Evolutionary conservation across 2,797 vertebrate genomes (phyloP).

Genomic region (Cottoperca gobio): DNA sequence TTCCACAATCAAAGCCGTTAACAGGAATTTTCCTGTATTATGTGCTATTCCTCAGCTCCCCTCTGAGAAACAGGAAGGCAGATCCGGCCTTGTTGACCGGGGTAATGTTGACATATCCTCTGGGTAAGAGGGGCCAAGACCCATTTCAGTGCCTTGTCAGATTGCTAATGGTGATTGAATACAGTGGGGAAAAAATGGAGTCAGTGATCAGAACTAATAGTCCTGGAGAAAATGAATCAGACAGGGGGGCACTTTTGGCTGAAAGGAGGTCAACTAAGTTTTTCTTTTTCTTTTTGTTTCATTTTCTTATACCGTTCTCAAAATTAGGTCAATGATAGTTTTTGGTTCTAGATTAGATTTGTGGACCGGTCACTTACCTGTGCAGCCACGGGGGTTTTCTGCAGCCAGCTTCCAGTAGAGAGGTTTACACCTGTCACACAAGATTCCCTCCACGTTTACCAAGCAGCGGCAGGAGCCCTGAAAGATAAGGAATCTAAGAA

Average conservation of each 20-base stretch:
- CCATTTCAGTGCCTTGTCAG: constrained; percentile 54
- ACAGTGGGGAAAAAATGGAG: constrained; percentile 19
- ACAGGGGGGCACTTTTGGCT: not conserved
- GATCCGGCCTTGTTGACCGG: constrained; percentile 60
- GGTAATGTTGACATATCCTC: constrained; percentile 61
- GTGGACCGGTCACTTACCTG: constrained; percentile 78
- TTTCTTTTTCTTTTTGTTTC: constrained; percentile 1
- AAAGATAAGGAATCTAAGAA: constrained; percentile 34
- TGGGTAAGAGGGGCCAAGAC: constrained; percentile 47
- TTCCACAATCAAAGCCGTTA: constrained; percentile 23
- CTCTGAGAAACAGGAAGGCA: constrained; percentile 44
- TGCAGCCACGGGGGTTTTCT: constrained; percentile 87
- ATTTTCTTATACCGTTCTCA: not conserved
- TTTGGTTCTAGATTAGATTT: not conserved
- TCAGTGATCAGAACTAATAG: constrained; percentile 28
- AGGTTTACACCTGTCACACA: constrained; percentile 90
- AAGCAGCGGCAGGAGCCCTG: constrained; percentile 90
- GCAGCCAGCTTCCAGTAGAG: constrained; percentile 91
- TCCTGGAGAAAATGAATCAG: not conserved
- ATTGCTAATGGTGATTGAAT: constrained; percentile 51
- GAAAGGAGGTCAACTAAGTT: constrained; percentile 1
- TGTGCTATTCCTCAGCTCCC: constrained; percentile 33
- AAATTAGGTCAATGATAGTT: not conserved
- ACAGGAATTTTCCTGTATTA: constrained; percentile 47
- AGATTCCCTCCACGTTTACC: constrained; percentile 84